Evolutionary conservation across 2,113 vertebrate species (phyloP).

Genomic region (Laticauda laticaudata): DNA sequence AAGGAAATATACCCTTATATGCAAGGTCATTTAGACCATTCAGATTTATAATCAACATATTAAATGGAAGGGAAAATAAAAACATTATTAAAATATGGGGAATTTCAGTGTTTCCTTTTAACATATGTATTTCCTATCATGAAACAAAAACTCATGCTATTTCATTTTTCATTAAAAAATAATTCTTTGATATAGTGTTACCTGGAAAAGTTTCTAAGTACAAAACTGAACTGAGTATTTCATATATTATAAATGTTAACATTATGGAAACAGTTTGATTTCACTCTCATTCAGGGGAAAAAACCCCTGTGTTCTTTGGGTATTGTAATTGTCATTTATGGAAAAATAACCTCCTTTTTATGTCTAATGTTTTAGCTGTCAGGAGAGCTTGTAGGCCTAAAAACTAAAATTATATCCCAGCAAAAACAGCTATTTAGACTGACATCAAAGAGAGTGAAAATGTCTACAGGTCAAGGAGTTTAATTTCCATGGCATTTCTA

Average conservation of each 20-base stretch:
- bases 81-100: neutral
- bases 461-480: conserved; percentile 63
- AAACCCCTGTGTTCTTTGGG: conserved; percentile 29
- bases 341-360: conserved; percentile 18
- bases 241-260: neutral
- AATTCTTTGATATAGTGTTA: neutral
- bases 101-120: neutral
- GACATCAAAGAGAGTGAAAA: conserved; percentile 63
- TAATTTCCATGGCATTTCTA: conserved; percentile 65
- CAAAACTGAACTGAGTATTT: neutral
- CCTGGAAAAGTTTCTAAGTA: neutral
- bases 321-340: neutral
- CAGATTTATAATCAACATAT: neutral
- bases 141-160: neutral
- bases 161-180: neutral
- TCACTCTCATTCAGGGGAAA: neutral
- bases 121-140: neutral
- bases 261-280: neutral
- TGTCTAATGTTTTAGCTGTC: conserved; percentile 19
- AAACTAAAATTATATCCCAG: conserved; percentile 44
- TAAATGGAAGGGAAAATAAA: neutral
- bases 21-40: neutral
- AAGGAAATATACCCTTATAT: neutral
- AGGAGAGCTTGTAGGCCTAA: conserved; percentile 57
- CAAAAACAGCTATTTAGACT: conserved; percentile 65